These are phyloP conservation scores for Aplochiton taeniatus DNA, from an alignment of 2,797 vertebrate species.

Conservation along the genomic window DNA sequence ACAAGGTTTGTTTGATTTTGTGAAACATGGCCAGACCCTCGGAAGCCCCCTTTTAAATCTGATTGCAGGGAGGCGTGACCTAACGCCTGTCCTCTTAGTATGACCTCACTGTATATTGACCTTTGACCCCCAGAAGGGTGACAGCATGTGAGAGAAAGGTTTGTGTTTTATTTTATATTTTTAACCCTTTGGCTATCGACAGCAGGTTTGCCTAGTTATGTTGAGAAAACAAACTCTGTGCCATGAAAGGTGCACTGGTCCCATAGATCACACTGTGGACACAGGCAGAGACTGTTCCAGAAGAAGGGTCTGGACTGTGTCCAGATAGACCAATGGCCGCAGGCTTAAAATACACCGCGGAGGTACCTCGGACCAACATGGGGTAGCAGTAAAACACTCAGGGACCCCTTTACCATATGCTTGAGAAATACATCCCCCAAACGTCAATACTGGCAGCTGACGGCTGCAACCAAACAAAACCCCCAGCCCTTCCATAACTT, in stretches of 20 bases:
- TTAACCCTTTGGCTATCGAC: not conserved
- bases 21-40: not conserved
- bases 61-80: slow-evolving; percentile 28
- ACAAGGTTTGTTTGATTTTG: not conserved
- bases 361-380: no score
- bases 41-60: slow-evolving; percentile 6
- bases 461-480: not conserved
- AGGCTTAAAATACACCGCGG: not conserved
- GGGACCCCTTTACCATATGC: no score
- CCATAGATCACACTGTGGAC: slow-evolving; percentile 24
- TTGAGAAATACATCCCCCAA: no score
- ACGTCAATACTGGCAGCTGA: no score
- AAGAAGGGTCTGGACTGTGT: slow-evolving; percentile 16
- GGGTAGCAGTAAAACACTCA: no score
- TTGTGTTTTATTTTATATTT: slow-evolving; percentile 13
- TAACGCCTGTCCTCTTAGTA: slow-evolving; percentile 28
- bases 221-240: slow-evolving; percentile 38
- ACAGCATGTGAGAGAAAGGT: slow-evolving; percentile 23
- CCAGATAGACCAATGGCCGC: slow-evolving; percentile 14
- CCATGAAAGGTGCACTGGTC: slow-evolving; percentile 33
- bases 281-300: slow-evolving; percentile 4
- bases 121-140: slow-evolving; percentile 30
- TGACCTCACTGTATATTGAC: slow-evolving; percentile 30
- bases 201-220: slow-evolving; percentile 14
- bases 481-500: not conserved